Conservation (phyloP, 2,797 vertebrate genomes). For the Strix occidentalis region DNA sequence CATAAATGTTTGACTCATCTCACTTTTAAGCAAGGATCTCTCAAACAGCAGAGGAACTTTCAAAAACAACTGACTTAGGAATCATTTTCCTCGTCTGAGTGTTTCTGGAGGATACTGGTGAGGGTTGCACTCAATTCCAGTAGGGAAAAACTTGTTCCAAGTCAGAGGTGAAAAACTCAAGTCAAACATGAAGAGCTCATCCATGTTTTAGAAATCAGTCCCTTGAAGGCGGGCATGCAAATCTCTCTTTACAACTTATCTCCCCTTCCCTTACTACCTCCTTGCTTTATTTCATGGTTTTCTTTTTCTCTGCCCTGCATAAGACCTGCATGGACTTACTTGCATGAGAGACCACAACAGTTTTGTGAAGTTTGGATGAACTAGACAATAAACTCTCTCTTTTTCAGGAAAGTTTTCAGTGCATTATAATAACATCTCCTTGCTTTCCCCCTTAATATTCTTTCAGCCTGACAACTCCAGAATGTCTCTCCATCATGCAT, state of each 20-base stretch:
- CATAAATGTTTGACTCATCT: background rate
- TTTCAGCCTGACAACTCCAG: background rate
- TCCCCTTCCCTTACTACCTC: background rate
- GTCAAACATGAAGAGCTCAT: background rate
- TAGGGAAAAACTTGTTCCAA: background rate
- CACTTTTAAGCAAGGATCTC: background rate
- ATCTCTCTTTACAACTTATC: background rate
- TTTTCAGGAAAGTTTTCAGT: background rate
- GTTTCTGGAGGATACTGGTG: background rate
- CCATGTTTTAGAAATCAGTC: background rate
- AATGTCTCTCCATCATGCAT: accelerated
- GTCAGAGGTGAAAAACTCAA: background rate
- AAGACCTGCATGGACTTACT: background rate
- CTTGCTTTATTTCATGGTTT: background rate
- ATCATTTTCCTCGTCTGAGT: background rate
- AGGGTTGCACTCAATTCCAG: background rate
- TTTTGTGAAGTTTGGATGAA: background rate
- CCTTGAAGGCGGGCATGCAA: background rate
- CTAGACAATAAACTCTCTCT: background rate
- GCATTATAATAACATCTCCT: background rate
- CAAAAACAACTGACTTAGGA: background rate
- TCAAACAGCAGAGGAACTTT: background rate
- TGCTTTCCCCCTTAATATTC: background rate
- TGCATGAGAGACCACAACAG: background rate
- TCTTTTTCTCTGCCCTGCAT: background rate